phyloP scores from a whole-genome alignment of 2,797 vertebrate genomes.

The Platyrinchus mystaceus region DNA sequence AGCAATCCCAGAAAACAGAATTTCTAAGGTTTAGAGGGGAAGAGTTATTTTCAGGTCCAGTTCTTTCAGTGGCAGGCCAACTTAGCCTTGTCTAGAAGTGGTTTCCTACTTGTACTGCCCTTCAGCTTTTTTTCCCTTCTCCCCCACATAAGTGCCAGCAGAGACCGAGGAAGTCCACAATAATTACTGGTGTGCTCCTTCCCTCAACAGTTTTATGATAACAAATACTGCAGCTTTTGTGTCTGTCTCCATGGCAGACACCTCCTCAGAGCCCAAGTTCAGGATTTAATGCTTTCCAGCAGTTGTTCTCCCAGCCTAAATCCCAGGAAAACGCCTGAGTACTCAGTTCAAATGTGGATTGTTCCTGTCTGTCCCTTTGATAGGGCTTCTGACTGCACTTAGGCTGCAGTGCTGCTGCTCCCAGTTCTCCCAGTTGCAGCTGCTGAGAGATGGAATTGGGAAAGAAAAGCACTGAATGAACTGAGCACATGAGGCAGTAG shows the following conservation, averaged over 20 bases:
- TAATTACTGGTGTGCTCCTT: not conserved
- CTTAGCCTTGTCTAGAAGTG: not conserved
- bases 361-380: not conserved
- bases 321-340: not conserved
- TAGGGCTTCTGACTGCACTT: not conserved
- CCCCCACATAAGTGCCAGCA: not conserved
- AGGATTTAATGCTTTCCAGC: not conserved
- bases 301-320: not conserved
- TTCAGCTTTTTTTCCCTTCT: not conserved
- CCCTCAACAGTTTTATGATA: not conserved
- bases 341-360: not conserved
- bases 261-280: not conserved
- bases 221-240: not conserved
- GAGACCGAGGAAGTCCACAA: not conserved
- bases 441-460: not conserved
- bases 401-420: not conserved
- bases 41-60: not conserved
- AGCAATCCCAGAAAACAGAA: not conserved
- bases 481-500: fast-evolving
- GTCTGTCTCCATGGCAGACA: not conserved
- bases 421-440: not conserved
- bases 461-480: not conserved
- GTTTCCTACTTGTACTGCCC: not conserved
- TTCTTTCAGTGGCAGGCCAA: not conserved
- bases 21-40: not conserved